Evolutionary conservation across 2,797 vertebrate species (phyloP).

Genomic region (Sitta carolinensis): DNA sequence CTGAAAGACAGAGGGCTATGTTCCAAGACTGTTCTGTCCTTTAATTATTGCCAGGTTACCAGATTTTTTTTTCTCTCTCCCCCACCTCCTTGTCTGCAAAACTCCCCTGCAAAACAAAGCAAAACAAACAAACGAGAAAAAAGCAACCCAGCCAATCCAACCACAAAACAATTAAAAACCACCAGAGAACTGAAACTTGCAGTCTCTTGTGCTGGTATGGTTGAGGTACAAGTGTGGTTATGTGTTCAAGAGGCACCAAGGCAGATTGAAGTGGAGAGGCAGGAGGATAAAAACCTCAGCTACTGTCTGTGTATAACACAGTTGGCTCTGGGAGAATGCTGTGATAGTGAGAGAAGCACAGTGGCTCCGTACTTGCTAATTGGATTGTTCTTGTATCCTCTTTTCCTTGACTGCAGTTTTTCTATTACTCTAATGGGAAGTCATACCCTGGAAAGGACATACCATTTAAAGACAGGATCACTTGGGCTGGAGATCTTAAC

Average conservation of each 20-base stretch:
- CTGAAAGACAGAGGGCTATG: neutral
- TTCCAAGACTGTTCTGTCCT: neutral
- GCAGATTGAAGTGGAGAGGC: neutral
- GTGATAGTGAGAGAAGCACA: neutral
- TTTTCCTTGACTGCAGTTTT: conserved; percentile 80
- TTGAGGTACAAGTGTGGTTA: neutral
- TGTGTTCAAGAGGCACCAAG: neutral
- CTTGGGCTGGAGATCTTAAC: conserved; percentile 90
- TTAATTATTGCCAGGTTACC: neutral
- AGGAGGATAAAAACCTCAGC: neutral
- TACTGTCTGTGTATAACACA: neutral
- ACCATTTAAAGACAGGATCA: conserved; percentile 85
- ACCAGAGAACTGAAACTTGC: neutral
- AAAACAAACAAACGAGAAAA: neutral
- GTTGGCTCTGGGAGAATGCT: neutral
- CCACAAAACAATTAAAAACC: neutral
- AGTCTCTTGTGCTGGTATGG: neutral
- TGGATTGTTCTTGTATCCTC: neutral
- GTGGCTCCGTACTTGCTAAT: neutral
- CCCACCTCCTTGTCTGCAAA: neutral
- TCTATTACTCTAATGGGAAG: conserved; percentile 81
- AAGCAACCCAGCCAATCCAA: rapidly evolving
- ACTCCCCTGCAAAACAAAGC: neutral
- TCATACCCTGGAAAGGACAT: conserved; percentile 67
- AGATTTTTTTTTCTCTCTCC: neutral